Evolutionary conservation across 1,140 invertebrate species (phyloP).

Genomic region (Dolichoris vasculosae): DNA sequence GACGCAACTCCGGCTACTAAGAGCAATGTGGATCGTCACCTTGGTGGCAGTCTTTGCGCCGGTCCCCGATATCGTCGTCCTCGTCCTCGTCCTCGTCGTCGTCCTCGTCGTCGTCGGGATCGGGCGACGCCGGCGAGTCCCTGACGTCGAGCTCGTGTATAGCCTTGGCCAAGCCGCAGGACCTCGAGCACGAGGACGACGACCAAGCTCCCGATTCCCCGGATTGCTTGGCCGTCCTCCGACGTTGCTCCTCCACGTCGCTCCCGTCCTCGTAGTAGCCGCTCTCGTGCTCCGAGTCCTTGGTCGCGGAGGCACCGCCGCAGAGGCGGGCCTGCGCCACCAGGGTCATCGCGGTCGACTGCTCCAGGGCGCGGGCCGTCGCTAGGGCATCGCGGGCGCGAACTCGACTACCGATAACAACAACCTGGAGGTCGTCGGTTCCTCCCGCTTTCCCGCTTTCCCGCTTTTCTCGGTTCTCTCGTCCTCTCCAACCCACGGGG

Average conservation of each 20-base stretch:
- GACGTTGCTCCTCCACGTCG: constrained; percentile 55
- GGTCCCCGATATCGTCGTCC: constrained; percentile 19
- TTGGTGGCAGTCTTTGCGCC: constrained; percentile 3
- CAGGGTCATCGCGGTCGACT: constrained; percentile 11
- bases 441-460: too few species aligned
- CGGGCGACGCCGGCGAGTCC: constrained; percentile 61
- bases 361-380: constrained; percentile 9
- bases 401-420: too few species aligned
- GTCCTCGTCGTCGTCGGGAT: constrained; percentile 50
- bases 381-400: background rate
- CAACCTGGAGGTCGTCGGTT: too few species aligned
- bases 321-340: constrained; percentile 16
- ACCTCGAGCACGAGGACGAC: constrained; percentile 52
- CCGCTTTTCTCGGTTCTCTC: too few species aligned
- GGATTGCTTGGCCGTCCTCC: constrained; percentile 51
- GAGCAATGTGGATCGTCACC: background rate
- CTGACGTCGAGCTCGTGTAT: constrained; percentile 60
- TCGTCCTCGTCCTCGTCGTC: constrained; percentile 12
- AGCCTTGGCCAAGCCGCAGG: constrained; percentile 57
- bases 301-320: constrained; percentile 54
- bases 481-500: too few species aligned
- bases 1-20: too few species aligned
- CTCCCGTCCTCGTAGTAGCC: constrained; percentile 65
- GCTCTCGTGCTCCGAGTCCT: constrained; percentile 67
- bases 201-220: constrained; percentile 50